Evolutionary conservation across 92 coral and sea anemone genomes (phyloP), one percentile per base, ranked within the genome.

Genomic region (Porites lobata): DNA sequence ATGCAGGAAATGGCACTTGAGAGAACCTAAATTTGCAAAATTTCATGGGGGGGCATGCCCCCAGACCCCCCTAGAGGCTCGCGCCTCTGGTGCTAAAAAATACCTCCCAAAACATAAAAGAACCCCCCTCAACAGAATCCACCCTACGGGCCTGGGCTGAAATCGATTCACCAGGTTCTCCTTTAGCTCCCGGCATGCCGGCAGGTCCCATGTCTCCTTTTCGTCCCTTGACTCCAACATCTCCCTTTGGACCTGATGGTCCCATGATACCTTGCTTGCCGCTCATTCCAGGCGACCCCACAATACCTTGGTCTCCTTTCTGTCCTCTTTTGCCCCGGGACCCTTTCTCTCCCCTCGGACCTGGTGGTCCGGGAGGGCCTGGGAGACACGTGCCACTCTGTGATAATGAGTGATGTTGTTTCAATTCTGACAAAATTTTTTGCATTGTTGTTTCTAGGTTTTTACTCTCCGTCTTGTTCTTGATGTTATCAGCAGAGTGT

Each of bases 211-310:
- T 56, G 61, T 56, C 61, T 56, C 61, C 61, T 56, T 56, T 56
- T 14, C 8, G 61, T 56, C 61, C 61, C 61, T 56, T 56, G 61
- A 56, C 4, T 56, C 61, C 61, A 56, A 9, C 61, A 10, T 56
- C 61, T 9, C 61, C 61, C 61, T 56, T 56, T 9, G 8, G 61
- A 56, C 61, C 61, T 3, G 15, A 1, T 2, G 71, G 71, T n/a
- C 71, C 71, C 32, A 66, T 66, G 32, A 66, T 24, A 9, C 71
- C 71, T 24, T 66, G 71, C 71, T 66, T 66, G 24, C 71, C 71
- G 13, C 71, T 18, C 13, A 12, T 66, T 24, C 71, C 71, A 9
- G 71, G 71, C 26, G 71, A 66, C 13, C 71, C 71, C 71, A 66
- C 13, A 24, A 66, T 66, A 4, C 71, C 71, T 21, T 66, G 71